These are phyloP conservation scores for Chloroceryle aenea DNA, from an alignment of 2,113 vertebrate species.

Conservation along the genomic window DNA sequence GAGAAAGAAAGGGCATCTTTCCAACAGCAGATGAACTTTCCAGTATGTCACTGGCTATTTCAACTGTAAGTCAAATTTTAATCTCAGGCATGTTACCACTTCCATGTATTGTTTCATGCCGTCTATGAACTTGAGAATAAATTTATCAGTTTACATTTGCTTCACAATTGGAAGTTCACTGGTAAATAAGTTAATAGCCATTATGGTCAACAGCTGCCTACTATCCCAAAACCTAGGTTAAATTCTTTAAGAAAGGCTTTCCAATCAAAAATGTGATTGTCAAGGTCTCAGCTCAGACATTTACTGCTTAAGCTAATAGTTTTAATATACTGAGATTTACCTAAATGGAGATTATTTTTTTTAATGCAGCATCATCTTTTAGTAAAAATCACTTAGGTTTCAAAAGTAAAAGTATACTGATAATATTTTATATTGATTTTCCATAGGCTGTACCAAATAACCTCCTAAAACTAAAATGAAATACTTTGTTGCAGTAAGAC, in stretches of 20 bases:
- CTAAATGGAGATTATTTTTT: background rate
- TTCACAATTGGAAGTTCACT: slow-evolving; percentile 47
- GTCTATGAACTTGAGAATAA: background rate
- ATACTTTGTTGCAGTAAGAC: slow-evolving; percentile 12
- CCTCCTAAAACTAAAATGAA: background rate
- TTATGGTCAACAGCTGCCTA: background rate
- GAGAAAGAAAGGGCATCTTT: background rate
- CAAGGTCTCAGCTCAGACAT: background rate
- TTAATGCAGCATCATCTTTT: background rate
- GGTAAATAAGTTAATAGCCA: background rate
- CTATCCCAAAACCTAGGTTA: background rate
- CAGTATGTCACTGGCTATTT: background rate
- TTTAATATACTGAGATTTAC: background rate
- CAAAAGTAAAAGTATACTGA: background rate
- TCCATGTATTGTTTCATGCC: background rate
- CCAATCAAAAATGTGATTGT: background rate
- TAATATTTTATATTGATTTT: background rate
- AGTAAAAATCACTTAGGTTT: background rate
- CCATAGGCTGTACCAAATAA: background rate
- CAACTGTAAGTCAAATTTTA: background rate
- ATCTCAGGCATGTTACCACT: background rate
- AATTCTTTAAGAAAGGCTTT: background rate
- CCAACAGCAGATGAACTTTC: background rate
- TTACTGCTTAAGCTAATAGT: background rate
- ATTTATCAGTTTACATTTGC: slow-evolving; percentile 39